These are phyloP conservation scores for Paramisgurnus dabryanus DNA, from an alignment of 2,113 vertebrate species.

Conservation along the genomic window DNA sequence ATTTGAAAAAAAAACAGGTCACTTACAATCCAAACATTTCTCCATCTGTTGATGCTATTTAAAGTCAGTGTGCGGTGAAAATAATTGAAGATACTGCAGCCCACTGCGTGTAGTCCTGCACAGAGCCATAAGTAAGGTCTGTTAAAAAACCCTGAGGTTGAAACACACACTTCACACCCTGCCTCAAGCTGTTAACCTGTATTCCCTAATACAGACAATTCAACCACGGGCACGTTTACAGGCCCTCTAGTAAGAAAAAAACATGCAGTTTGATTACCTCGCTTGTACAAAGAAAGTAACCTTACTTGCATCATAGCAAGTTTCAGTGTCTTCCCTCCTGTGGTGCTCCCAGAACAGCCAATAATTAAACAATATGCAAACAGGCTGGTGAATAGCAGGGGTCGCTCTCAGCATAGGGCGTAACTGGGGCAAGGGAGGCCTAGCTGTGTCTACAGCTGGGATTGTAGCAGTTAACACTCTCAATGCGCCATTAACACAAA, in stretches of 20 bases:
- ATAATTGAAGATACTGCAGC: conserved; percentile 7
- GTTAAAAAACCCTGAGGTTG: conserved; percentile 32
- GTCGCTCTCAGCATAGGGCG: conserved; percentile 12
- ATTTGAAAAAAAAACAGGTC: background rate
- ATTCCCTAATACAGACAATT: conserved; percentile 32
- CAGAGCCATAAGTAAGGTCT: conserved; percentile 5
- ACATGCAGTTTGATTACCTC: conserved; percentile 17
- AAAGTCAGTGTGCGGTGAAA: background rate
- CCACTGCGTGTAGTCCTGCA: background rate
- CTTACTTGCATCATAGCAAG: conserved; percentile 49
- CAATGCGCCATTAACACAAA: conserved; percentile 40
- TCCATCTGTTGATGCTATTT: conserved; percentile 16
- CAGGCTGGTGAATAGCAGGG: conserved; percentile 53
- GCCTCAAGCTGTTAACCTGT: conserved; percentile 37
- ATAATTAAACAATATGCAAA: conserved; percentile 61
- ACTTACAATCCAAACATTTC: background rate
- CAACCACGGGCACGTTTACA: conserved; percentile 22
- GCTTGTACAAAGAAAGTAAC: conserved; percentile 21
- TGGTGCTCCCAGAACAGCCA: conserved; percentile 58
- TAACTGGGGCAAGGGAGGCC: conserved; percentile 35
- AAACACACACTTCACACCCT: conserved; percentile 26
- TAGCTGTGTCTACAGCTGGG: conserved; percentile 52
- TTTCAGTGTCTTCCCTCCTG: conserved; percentile 55
- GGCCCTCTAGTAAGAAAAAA: background rate
- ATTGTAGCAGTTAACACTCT: conserved; percentile 32